phyloP scores from a whole-genome alignment of 1,140 invertebrate species.

The Cherax quadricarinatus region DNA sequence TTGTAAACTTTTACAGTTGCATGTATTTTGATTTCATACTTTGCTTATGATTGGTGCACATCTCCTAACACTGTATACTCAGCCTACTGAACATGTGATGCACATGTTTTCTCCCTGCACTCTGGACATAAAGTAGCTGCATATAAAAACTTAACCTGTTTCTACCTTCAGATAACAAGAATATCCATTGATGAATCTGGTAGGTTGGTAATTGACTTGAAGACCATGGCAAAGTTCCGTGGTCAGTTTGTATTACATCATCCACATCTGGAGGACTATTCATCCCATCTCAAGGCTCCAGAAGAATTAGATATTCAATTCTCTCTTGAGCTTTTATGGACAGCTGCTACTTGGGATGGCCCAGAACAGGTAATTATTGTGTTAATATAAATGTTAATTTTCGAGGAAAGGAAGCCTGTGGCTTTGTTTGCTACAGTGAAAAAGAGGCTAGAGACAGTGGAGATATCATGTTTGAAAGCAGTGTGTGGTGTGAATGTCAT shows the following conservation, averaged over 20 bases:
- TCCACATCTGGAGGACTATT: slow-evolving; percentile 74
- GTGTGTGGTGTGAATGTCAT: no score
- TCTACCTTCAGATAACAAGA: slow-evolving; percentile 75
- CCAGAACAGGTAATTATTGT: slow-evolving; percentile 75
- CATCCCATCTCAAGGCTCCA: slow-evolving; percentile 76
- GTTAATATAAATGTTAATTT: not conserved
- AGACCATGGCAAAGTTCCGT: slow-evolving; percentile 78
- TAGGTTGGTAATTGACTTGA: slow-evolving; percentile 77
- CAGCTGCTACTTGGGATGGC: slow-evolving; percentile 78
- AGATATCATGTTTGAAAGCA: no score
- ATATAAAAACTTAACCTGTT: no score
- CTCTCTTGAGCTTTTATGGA: slow-evolving; percentile 77
- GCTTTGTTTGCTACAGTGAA: not conserved
- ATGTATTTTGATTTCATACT: no score
- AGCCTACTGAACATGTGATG: no score
- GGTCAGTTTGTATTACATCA: slow-evolving; percentile 78
- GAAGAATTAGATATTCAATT: slow-evolving; percentile 75
- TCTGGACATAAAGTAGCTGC: no score
- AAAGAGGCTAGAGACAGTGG: no score
- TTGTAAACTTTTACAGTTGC: no score
- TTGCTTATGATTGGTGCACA: no score
- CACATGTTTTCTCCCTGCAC: no score
- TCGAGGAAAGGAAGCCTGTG: not conserved
- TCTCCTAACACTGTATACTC: no score
- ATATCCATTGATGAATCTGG: slow-evolving; percentile 77